Evolutionary conservation across 2,113 vertebrate species (phyloP).

Genomic region (Phoxinus phoxinus): DNA sequence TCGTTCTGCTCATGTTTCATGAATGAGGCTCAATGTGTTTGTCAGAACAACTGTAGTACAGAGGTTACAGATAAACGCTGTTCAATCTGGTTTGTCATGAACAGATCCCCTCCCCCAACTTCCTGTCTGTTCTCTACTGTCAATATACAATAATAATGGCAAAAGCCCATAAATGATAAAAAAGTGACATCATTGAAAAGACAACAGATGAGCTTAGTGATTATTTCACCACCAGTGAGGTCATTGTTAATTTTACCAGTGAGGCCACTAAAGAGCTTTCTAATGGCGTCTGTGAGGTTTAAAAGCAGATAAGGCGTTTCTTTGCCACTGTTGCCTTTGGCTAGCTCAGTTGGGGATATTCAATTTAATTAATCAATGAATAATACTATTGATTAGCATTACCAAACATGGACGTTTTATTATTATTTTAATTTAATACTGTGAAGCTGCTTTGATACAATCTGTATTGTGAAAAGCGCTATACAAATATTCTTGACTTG

Average conservation of each 20-base stretch:
- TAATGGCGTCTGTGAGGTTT: background rate
- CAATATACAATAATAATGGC: background rate
- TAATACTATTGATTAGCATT: too few species aligned
- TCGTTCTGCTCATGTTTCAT: too few species aligned
- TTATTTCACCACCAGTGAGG: background rate
- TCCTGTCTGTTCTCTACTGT: background rate
- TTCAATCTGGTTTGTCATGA: background rate
- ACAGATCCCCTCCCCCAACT: background rate
- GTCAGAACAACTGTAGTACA: background rate
- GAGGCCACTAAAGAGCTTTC: background rate
- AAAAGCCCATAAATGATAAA: background rate
- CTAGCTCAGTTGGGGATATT: too few species aligned
- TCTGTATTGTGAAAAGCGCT: too few species aligned
- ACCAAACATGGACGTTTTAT: too few species aligned
- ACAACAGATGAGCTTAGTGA: conserved; percentile 27
- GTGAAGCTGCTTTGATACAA: too few species aligned
- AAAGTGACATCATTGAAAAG: background rate
- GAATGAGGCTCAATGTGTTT: background rate
- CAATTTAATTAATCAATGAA: too few species aligned
- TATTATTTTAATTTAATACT: too few species aligned
- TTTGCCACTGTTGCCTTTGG: too few species aligned
- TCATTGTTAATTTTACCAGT: background rate
- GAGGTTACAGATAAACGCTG: too few species aligned
- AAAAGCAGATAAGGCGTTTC: background rate
- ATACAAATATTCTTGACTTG: too few species aligned